Evolutionary conservation across 2,888 invertebrate genomes (phyloP).

Genomic region (Bursaphelenchus okinawaensis): DNA sequence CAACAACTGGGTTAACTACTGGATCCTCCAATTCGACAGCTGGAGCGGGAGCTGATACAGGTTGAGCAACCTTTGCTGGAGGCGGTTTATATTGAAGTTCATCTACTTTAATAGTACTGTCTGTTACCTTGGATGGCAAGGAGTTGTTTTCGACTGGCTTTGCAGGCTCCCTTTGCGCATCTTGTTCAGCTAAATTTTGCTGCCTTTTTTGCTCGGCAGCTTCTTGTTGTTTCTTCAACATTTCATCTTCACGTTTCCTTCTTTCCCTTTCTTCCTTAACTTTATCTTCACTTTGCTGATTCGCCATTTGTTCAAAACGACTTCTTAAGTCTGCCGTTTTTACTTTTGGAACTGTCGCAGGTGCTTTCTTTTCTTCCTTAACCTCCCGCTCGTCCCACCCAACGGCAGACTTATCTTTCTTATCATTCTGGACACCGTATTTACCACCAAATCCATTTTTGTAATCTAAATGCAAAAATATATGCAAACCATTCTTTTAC

Average conservation of each 20-base stretch:
- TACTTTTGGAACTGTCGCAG: slow-evolving; percentile 9
- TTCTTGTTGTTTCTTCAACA: slow-evolving; percentile 30
- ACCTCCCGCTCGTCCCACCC: slow-evolving; percentile 68
- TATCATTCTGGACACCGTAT: slow-evolving; percentile 61
- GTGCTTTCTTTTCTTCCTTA: slow-evolving; percentile 75
- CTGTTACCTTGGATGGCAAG: slow-evolving; percentile 16
- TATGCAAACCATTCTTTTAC: neutral
- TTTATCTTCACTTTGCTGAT: slow-evolving; percentile 26
- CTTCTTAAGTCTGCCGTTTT: slow-evolving; percentile 42
- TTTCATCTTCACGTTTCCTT: slow-evolving; percentile 45
- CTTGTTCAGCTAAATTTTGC: slow-evolving; percentile 25
- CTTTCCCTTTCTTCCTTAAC: slow-evolving; percentile 35
- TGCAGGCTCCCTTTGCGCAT: neutral
- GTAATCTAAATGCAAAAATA: slow-evolving; percentile 39
- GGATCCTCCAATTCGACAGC: slow-evolving; percentile 2
- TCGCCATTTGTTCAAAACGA: slow-evolving; percentile 48
- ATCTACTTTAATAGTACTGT: no score
- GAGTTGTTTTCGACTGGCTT: slow-evolving; percentile 21
- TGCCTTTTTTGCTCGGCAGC: slow-evolving; percentile 32
- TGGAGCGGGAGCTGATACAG: slow-evolving; percentile 10
- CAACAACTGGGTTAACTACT: neutral
- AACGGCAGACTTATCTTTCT: slow-evolving; percentile 67
- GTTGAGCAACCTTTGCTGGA: no score
- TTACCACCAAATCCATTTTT: slow-evolving; percentile 61
- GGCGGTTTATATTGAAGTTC: neutral